Evolutionary conservation across 2,113 vertebrate species (phyloP), one percentile per base, ranked within the genome.

Genomic region (Pogonocichla stellata): DNA sequence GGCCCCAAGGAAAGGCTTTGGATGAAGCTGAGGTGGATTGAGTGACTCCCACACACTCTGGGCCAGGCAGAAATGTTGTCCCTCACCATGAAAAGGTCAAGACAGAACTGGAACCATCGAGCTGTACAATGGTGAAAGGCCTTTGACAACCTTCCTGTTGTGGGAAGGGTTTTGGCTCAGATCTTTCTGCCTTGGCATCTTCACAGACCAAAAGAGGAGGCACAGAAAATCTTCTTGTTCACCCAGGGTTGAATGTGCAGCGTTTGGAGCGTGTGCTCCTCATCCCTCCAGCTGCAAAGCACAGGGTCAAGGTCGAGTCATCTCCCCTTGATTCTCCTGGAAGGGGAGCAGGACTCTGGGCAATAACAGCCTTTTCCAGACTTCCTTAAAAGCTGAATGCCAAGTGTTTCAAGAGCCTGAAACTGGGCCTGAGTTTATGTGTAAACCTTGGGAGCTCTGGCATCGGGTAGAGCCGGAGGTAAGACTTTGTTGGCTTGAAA

Each of bases 401-500:
- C 75, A 93, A 88, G 71, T 53, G 53, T 57, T 91, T 85, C 78
- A 92, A 75, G 89, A 89, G 65, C 66, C 86, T 91, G 66, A 91
- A 95, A 31, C 2, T 24, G 70, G 22, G 3, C 64, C 50, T 72
- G 81, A 34, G 72, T 82, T 95, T 67, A 29, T 72, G 12, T 69
- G 24, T 70, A 87, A 95, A 62, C 85, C 43, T 57, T 60, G 54
- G 53, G 92, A 66, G 78, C 91, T 80, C 70, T 93, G 81, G 53
- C 92, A 69, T 64, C 34, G 12, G 74, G 78, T 26, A 70, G 65
- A 54, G 82, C 78, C 0, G 0, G 70, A 72, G 90, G 74, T 42
- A 12, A 89, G 87, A 20, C 31, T 82, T 50, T 31, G 47, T 14
- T 96, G 95, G 84, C 70, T 60, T 47, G 42, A 22, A 80, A 84